These are phyloP conservation scores for Dissostichus mawsoni DNA, from an alignment of 2,113 vertebrate species.

Conservation along the genomic window DNA sequence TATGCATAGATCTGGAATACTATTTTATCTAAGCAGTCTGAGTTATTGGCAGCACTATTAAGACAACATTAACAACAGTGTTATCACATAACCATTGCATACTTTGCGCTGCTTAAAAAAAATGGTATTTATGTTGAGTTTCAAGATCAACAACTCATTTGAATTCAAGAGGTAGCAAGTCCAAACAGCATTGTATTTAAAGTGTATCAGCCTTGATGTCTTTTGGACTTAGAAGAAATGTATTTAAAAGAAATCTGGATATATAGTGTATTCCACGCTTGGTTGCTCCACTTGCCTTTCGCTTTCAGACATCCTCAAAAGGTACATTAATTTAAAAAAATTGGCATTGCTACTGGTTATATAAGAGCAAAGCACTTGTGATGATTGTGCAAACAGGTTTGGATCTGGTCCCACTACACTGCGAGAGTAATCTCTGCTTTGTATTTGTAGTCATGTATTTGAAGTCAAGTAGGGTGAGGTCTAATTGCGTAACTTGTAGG, in stretches of 20 bases:
- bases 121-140: no score
- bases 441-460: constrained; percentile 34
- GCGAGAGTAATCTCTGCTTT: constrained; percentile 32
- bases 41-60: background rate
- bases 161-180: background rate
- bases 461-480: constrained; percentile 28
- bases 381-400: constrained; percentile 61
- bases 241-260: background rate
- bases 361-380: background rate
- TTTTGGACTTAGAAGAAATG: background rate
- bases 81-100: no score
- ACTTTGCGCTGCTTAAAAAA: background rate
- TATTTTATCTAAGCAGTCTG: background rate
- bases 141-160: background rate
- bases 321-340: no score
- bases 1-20: background rate
- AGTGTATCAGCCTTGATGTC: background rate
- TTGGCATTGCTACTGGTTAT: constrained; percentile 7
- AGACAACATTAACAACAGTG: background rate
- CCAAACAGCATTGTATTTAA: background rate
- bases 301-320: no score
- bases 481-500: constrained; percentile 7
- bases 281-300: background rate
- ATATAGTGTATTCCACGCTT: background rate
- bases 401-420: background rate